A percentile compares a stretch with the other conserved stretches of the same genome.
Conservation (phyloP, 2,113 vertebrate genomes). For the Chroicocephalus ridibundus region DNA sequence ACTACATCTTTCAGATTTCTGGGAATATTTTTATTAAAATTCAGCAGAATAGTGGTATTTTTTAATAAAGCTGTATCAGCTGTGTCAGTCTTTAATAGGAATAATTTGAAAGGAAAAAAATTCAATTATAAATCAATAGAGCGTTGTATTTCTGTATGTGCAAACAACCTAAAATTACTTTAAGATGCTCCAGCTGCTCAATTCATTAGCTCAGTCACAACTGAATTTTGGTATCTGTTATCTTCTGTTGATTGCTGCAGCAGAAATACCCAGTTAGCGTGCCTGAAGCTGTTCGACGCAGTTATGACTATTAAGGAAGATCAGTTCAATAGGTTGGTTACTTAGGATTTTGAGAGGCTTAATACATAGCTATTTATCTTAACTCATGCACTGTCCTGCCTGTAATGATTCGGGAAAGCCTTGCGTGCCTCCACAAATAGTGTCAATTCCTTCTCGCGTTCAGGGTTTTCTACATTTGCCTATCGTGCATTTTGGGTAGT, state of each 20-base stretch:
- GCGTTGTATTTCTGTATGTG: conserved; percentile 32
- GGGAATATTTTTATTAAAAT: background rate
- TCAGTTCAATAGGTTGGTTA: background rate
- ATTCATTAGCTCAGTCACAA: conserved; percentile 27
- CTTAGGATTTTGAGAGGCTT: background rate
- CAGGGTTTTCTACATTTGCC: background rate
- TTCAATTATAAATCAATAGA: conserved; percentile 33
- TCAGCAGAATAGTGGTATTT: background rate
- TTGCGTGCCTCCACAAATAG: background rate
- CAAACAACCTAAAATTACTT: conserved; percentile 32
- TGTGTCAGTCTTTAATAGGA: background rate
- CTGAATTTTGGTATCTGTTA: conserved; percentile 10
- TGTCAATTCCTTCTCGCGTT: background rate
- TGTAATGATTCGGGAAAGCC: background rate
- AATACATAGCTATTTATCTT: background rate
- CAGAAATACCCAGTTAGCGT: background rate
- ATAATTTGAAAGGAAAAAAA: background rate
- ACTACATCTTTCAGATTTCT: background rate
- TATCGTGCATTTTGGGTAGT: background rate
- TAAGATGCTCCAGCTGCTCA: conserved; percentile 40
- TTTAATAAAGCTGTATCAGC: conserved; percentile 16
- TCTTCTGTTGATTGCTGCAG: background rate
- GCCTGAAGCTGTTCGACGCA: background rate
- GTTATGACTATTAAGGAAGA: background rate
- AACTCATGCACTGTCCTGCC: background rate